Evolutionary conservation across 2,113 vertebrate genomes (phyloP), one percentile per base, ranked within the genome.

Genomic region (Serilophus lunatus): DNA sequence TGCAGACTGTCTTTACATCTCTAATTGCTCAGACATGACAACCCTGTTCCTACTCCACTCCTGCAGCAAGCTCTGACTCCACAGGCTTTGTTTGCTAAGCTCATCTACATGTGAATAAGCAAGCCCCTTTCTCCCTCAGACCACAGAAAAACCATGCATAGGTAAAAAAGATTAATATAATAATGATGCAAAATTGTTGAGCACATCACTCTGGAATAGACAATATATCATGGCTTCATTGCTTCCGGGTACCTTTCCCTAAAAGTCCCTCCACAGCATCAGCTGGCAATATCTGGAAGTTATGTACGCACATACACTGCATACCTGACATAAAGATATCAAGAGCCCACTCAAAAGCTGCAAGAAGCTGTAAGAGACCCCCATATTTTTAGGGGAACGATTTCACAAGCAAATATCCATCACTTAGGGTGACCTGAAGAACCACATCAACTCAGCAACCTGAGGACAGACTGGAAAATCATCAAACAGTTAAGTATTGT

Each of bases 61-160:
- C 59, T 59, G 35, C 23, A 65, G n/a, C 28, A 35, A 51, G 12
- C 25, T 71, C 59, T 57, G 47, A 54, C 33, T 54, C 54, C 35
- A 66, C 16, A 56, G 12, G 40, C 47, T 79, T n/a, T 53, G 12
- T 24, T 63, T 31, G 4, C 53, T 54, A 64, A 80, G 8, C 69
- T 61, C 56, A 91, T 6, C 38, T 65, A 4, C 17, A 29, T 4
- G 7, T n/a, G 26, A 66, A 65, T 40, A 79, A 83, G 31, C 40
- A 93, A 45, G n/a, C 3, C 29, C 44, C 33, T 14, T 45, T 14
- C 14, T 16, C 16, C 19, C 29, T 40, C 7, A 2, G 3, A 54
- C 28, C 16, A 59, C 4, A 6, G 9, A 18, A 77, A 66, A 85
- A 49, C 5, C 42, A 70, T 0, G 0, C 29, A 23, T 0, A 75